These are phyloP conservation scores for Baryphthengus martii DNA, from an alignment of 2,113 vertebrate species.

Conservation along the genomic window DNA sequence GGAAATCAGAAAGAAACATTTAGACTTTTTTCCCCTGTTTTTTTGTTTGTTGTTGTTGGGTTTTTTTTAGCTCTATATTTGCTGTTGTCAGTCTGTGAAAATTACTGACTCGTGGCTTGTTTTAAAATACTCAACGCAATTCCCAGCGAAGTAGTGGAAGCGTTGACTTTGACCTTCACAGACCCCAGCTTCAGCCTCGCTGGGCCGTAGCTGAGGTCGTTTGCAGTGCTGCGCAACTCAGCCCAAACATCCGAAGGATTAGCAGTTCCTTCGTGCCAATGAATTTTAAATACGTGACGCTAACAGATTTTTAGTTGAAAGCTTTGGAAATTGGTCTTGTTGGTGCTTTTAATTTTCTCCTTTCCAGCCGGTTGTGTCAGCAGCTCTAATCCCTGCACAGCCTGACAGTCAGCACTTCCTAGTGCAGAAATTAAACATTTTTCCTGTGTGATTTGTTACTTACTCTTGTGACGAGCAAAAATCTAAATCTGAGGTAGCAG, in stretches of 20 bases:
- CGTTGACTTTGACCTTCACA: fast-evolving
- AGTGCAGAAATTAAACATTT: neutral
- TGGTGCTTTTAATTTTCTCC: conserved; percentile 31
- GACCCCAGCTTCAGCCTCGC: neutral
- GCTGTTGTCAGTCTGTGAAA: neutral
- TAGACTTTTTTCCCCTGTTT: fast-evolving
- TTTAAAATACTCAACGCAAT: neutral
- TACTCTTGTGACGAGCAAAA: conserved; percentile 22
- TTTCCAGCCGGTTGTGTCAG: conserved; percentile 37
- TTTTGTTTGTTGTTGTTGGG: neutral
- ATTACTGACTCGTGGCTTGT: neutral
- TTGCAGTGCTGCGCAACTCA: neutral
- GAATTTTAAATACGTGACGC: neutral
- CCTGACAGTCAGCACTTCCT: neutral
- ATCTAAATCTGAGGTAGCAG: conserved; percentile 44
- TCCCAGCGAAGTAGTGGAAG: neutral
- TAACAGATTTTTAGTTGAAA: neutral
- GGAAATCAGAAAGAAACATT: neutral
- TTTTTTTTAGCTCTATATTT: neutral
- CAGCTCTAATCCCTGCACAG: conserved; percentile 13
- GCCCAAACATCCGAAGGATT: neutral
- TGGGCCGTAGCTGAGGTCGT: neutral
- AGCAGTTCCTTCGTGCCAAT: neutral
- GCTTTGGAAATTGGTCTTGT: neutral
- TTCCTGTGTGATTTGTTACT: neutral